Evolutionary conservation across 2,113 vertebrate genomes (phyloP), one percentile per base, ranked within the genome.

Genomic region (Hippocampus guttulatus): DNA sequence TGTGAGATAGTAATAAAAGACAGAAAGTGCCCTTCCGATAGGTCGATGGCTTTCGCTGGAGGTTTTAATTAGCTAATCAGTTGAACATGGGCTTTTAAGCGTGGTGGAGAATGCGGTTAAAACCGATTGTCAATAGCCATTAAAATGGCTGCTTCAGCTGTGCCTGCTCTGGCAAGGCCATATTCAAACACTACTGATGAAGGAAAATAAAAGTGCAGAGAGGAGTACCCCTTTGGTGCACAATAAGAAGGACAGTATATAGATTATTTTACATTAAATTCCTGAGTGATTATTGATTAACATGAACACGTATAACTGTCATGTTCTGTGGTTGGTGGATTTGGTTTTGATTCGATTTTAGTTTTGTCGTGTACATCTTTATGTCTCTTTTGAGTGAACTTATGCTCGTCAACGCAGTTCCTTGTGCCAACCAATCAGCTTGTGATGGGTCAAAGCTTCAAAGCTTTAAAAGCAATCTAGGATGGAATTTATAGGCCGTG

Each of bases 51-150:
- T 75, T 76, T 80, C 62, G 49, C 86, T 91, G 78, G 64, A 68
- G 75, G 87, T 85, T 91, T 90, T 92, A 90, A 91, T 90, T 88
- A 89, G 90, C 86, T 88, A 88, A 91, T 90, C 87, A 91, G 85
- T 86, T 72, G 75, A 88, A 90, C 90, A 88, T 82, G 85, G 76
- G 86, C 87, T 89, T 91, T 92, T 90, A 90, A 90, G 80, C 77
- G 67, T 43, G 84, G 77, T 69, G 84, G 77, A 85, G 81, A 83
- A 80, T 55, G 55, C 23, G 51, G 78, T 80, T 87, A 79, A 88
- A 88, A 75, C 78, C 73, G 33, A 74, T 14, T 40, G 71, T 92
- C 91, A 85, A 90, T 91, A 90, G 73, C 87, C 78, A 88, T 91
- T 91, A 90, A 83, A 88, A 88, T 61, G 78, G 71, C 75, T 49